Base-by-base conservation (phyloP, 1,140 invertebrate species). In the Bombus turneri region DNA sequence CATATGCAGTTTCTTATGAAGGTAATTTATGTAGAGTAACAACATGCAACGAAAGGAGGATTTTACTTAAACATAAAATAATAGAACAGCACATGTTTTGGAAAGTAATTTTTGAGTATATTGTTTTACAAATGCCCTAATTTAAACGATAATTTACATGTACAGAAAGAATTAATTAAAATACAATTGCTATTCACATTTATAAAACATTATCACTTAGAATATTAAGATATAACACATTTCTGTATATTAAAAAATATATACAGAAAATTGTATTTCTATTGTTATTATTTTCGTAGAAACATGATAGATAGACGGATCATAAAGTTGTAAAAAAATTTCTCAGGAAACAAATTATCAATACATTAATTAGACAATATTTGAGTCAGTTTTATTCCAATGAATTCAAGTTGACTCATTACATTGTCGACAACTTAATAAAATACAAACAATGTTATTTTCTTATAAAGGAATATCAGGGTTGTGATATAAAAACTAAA, bases 391-490 rank as follows among this genome's bases (percentile, higher is more conserved):
- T 78, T 72, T 39, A 43, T 79, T 72, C 13, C 10, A 77, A 59
- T 53, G 66, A 62, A 85, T 31, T 53, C 37, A 71, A 78, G 75
- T 31, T 34, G 39, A 73, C 31, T 85, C 53, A 64, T 85, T 47
- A 80, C 80, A 66, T 80, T 85, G 31, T 78, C 34, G 1, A 41
- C n/a, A 66, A n/a, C 41, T 73, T 69, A 39, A 86, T 75, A 89
- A 86, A 88, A 41, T n/a, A n/a, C 2, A 77, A 85, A 64, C 28
- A 78, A 37, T 77, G 87, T 91, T 90, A 91, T 91, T 91, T 92
- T 90, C 81, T 79, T 90, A 92, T 89, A 87, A 87, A 90, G 90
- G 89, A 88, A 83, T 76, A 92, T 91, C 91, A 92, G 91, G 92
- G 90, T 91, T 87, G 80, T 81, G 83, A 77, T 81, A 83, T 87